phyloP scores from a whole-genome alignment of 2,888 invertebrate species.

The Automeris io region DNA sequence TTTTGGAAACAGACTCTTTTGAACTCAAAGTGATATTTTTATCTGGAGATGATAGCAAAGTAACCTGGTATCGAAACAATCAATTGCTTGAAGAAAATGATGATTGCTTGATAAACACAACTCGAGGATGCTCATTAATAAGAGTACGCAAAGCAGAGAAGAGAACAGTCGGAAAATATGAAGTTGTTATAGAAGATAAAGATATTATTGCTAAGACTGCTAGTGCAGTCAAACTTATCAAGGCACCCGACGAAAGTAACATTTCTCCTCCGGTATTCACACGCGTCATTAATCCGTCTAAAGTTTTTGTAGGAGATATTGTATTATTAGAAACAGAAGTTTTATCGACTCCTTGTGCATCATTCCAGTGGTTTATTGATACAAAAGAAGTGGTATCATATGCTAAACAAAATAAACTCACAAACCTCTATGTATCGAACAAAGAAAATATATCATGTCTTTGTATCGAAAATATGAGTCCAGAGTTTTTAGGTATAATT shows the following conservation, averaged over 20 bases:
- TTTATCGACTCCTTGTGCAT: constrained; percentile 85
- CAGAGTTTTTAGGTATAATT: constrained; percentile 84
- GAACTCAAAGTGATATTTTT: constrained; percentile 84
- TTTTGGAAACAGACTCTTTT: constrained; percentile 82
- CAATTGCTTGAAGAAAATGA: constrained; percentile 82
- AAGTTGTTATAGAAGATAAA: constrained; percentile 87
- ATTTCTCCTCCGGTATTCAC: constrained; percentile 85
- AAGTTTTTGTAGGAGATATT: constrained; percentile 83
- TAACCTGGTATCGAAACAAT: constrained; percentile 92
- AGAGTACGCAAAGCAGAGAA: constrained; percentile 81
- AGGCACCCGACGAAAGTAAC: constrained; percentile 76
- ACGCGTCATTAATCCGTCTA: constrained; percentile 82
- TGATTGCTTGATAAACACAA: constrained; percentile 76
- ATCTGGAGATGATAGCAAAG: constrained; percentile 82
- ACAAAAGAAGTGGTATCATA: constrained; percentile 80
- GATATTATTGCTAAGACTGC: constrained; percentile 88
- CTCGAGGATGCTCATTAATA: constrained; percentile 80
- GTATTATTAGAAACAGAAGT: constrained; percentile 88
- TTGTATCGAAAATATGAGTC: constrained; percentile 82
- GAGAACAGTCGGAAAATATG: constrained; percentile 91
- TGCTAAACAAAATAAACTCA: constrained; percentile 77
- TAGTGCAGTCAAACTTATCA: constrained; percentile 87
- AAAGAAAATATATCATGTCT: constrained; percentile 88
- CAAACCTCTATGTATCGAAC: constrained; percentile 82
- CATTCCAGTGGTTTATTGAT: constrained; percentile 92